Conservation (phyloP, 1,140 invertebrate species). For the Tyrophagus putrescentiae region DNA sequence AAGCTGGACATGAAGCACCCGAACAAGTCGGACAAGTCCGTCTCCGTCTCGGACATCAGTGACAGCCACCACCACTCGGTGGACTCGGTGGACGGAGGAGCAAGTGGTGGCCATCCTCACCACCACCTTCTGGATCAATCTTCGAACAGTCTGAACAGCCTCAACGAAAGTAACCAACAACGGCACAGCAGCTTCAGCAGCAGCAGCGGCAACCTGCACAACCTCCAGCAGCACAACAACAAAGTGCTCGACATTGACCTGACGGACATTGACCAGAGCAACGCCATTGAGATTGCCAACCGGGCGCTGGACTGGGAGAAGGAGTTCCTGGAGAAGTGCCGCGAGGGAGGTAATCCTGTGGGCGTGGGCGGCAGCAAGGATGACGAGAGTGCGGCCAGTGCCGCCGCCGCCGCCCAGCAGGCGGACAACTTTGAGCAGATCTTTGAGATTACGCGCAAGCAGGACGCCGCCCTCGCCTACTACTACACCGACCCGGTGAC, state of each 20-base stretch:
- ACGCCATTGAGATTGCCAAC: constrained; percentile 28
- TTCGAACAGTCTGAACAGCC: too few species aligned
- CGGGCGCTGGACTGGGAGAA: constrained; percentile 25
- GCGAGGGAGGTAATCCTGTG: too few species aligned
- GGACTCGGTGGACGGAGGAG: too few species aligned
- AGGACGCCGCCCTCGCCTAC: constrained; percentile 72
- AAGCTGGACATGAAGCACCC: constrained; percentile 38
- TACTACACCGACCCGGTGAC: constrained; percentile 68
- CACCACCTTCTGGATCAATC: constrained; percentile 7
- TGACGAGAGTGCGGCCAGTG: constrained; percentile 13
- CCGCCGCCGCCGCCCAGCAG: constrained; percentile 5
- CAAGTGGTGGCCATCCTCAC: constrained; percentile 12
- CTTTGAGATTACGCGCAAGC: constrained; percentile 59
- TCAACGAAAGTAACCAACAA: too few species aligned
- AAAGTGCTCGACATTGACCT: constrained; percentile 22
- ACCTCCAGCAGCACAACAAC: constrained; percentile 15
- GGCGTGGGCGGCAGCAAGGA: background rate
- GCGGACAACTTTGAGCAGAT: constrained; percentile 60
- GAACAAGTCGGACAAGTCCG: constrained; percentile 14
- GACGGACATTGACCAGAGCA: constrained; percentile 22
- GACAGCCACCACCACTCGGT: too few species aligned
- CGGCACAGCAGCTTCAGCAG: constrained; percentile 22
- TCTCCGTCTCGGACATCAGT: too few species aligned
- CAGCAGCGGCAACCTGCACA: background rate
- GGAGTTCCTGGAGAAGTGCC: constrained; percentile 22